phyloP scores from a whole-genome alignment of 2,113 vertebrate species.

The Mesoclemmys tuberculata region DNA sequence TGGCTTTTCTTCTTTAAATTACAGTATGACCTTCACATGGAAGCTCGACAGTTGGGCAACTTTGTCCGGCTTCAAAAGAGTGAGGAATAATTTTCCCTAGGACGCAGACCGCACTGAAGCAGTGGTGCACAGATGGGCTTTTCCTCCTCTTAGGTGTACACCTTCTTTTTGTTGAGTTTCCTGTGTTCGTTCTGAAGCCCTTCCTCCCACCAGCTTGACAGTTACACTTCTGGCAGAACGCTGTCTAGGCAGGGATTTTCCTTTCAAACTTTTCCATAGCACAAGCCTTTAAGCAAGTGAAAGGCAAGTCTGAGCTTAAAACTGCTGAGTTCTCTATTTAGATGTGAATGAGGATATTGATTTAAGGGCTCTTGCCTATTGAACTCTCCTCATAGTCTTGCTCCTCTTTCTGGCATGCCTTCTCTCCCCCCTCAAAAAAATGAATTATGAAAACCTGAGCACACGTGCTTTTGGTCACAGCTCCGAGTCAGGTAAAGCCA shows the following conservation, averaged over 20 bases:
- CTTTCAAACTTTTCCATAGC: background rate
- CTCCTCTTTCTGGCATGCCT: background rate
- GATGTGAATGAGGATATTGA: background rate
- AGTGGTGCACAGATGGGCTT: background rate
- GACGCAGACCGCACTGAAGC: background rate
- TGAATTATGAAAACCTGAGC: background rate
- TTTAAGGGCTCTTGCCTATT: background rate
- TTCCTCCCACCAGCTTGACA: background rate
- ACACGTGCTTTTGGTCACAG: background rate
- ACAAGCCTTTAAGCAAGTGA: background rate
- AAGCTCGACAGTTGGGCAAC: background rate
- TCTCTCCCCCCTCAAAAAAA: rapidly evolving
- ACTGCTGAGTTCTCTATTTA: background rate
- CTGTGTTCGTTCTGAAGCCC: background rate
- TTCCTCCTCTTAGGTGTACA: background rate
- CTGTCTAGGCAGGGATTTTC: background rate
- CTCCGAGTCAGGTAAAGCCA: background rate
- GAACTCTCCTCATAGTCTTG: background rate
- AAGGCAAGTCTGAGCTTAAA: background rate
- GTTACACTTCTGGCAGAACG: background rate
- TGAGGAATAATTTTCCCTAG: background rate
- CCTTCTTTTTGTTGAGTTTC: background rate
- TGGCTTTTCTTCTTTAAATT: background rate
- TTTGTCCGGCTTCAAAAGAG: background rate
- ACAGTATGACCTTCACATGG: background rate